Evolutionary conservation across 2,113 vertebrate species (phyloP).

Genomic region (Hystrix brachyura): DNA sequence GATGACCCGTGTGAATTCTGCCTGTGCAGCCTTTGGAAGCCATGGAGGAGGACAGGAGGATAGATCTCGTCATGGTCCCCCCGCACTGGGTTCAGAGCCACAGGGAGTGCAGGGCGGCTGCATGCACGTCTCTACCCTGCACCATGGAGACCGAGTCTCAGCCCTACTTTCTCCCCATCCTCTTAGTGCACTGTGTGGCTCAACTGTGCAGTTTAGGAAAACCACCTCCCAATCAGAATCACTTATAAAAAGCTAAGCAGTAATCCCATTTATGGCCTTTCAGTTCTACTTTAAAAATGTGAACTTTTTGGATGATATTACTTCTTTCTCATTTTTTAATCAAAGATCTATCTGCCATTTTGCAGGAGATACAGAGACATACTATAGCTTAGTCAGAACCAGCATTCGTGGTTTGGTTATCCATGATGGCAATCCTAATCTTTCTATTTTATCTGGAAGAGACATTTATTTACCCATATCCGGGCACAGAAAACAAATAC

Average conservation of each 20-base stretch:
- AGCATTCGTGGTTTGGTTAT: not conserved
- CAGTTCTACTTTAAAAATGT: constrained; percentile 3
- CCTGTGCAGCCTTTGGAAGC: constrained; percentile 39
- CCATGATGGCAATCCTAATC: not conserved
- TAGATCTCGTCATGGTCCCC: constrained; percentile 40
- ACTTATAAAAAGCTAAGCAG: not conserved
- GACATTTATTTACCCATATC: not conserved
- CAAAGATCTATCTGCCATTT: not conserved
- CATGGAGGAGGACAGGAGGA: constrained; percentile 12
- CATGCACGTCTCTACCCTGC: not conserved
- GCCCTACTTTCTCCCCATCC: not conserved
- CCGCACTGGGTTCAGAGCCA: not conserved
- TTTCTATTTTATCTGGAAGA: constrained; percentile 29
- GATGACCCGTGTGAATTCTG: constrained; percentile 59
- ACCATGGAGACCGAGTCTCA: not conserved
- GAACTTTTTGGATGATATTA: not conserved
- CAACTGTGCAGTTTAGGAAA: not conserved
- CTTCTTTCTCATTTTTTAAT: not conserved
- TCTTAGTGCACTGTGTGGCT: not conserved
- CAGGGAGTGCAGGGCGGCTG: not conserved
- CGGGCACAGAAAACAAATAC: constrained; percentile 24
- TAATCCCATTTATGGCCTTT: not conserved
- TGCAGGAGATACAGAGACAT: not conserved
- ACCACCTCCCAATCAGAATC: not conserved
- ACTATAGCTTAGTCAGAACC: not conserved